Evolutionary conservation across 2,797 vertebrate species (phyloP), one percentile per base, ranked within the genome.

Genomic region (Coregonus suidteri): DNA sequence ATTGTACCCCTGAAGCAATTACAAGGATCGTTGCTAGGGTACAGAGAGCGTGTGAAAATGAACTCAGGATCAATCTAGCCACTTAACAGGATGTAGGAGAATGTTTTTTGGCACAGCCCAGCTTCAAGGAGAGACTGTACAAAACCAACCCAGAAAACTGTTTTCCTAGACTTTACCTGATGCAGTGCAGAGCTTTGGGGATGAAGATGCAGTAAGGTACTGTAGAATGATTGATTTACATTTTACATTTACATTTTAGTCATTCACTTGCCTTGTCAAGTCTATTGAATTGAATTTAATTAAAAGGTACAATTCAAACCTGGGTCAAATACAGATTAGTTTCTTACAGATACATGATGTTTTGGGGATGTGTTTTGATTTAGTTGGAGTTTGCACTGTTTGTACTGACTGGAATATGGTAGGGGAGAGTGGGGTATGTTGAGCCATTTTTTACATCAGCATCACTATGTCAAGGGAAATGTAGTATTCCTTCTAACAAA

Each of bases 41-140:
- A 78, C 77, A 6, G 72, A 83, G 87, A 81, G 71, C 52, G 9
- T n/a, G n/a, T 82, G 84, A 81, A 89, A 89, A 91, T 90, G 75
- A 90, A 89, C 84, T 87, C 79, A 25, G 25, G 25, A 25, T 25
- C 25, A 25, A 25, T 25, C 25, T 6, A 81, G 85, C 83, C 85
- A 88, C 87, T 93, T 90, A 91, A 87, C 86, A 84, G 87, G 79
- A 79, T 79, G 77, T 84, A 87, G 88, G 85, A 73, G 83, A 88
- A 7, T 51, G 83, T 85, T 13, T n/a, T n/a, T 35, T 62, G 84
- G 66, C 79, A n/a, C 25, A 71, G 31, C 68, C 1, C 71, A 77
- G 73, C 82, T 87, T 90, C 90, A 90, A 90, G 90, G 88, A 91
- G 88, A 91, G 54, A n/a, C 54, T 56, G 54, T 56, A 56, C 6